These are phyloP conservation scores for Dicranocentrus wangi DNA, from an alignment of 2,888 invertebrate genomes.

Conservation along the genomic window DNA sequence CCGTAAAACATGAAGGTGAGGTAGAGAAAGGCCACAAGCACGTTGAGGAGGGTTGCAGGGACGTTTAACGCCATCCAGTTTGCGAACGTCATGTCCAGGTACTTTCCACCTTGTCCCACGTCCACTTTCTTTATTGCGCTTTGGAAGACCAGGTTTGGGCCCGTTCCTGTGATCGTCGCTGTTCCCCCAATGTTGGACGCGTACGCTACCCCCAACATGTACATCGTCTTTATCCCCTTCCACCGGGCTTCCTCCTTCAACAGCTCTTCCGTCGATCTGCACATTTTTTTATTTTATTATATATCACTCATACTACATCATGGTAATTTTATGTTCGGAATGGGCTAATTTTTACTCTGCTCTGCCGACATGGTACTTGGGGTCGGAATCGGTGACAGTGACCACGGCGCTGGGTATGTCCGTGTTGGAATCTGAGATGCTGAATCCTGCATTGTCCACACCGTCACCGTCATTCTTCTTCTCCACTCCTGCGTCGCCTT, in stretches of 20 bases:
- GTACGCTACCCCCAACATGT: conserved; percentile 69
- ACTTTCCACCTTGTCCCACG: conserved; percentile 57
- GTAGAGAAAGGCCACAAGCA: conserved; percentile 83
- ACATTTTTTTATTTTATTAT: no score
- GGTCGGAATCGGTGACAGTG: conserved; percentile 20
- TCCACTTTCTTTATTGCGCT: conserved; percentile 58
- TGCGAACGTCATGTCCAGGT: conserved; percentile 81
- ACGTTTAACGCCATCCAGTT: conserved; percentile 91
- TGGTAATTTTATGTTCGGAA: no score
- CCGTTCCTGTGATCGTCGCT: conserved; percentile 60
- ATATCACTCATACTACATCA: no score
- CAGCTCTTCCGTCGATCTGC: neutral
- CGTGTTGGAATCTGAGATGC: neutral
- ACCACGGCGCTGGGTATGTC: neutral
- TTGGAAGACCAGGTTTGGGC: conserved; percentile 67
- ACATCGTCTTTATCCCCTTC: conserved; percentile 67
- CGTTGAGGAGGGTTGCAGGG: conserved; percentile 87
- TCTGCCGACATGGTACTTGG: neutral
- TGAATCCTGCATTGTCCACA: neutral
- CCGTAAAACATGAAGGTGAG: conserved; percentile 51
- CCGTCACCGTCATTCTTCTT: neutral
- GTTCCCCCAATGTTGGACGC: conserved; percentile 70
- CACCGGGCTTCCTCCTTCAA: conserved; percentile 14
- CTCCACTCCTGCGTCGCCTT: neutral
- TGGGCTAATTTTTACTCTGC: neutral